Conservation (phyloP, 1,140 invertebrate species). For the Mya arenaria region DNA sequence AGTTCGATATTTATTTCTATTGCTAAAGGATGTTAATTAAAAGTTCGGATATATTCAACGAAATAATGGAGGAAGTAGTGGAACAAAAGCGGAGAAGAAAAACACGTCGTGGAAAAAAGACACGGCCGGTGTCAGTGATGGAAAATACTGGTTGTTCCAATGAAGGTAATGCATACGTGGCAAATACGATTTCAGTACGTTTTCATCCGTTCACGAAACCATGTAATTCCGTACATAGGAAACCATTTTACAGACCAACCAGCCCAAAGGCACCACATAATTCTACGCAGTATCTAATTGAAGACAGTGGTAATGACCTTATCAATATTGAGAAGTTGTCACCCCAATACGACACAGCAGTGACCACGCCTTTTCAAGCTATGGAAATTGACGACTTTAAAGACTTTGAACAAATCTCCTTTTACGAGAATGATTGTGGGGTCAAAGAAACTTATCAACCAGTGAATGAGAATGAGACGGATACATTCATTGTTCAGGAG, state of each 20-base stretch:
- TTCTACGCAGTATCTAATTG: constrained; percentile 50
- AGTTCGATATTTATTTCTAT: not conserved
- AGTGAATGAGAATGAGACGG: constrained; percentile 19
- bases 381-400: not conserved
- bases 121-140: not conserved
- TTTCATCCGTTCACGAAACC: not conserved
- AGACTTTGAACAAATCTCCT: too few species aligned
- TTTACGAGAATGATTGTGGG: not conserved
- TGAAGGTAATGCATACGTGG: not conserved
- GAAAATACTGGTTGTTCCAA: too few species aligned
- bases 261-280: constrained; percentile 54
- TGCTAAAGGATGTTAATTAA: not conserved
- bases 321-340: too few species aligned
- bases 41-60: constrained; percentile 26
- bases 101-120: constrained; percentile 50
- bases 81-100: constrained; percentile 2
- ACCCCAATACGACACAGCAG: not conserved
- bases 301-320: constrained; percentile 25
- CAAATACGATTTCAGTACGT: not conserved
- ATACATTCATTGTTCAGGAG: constrained; percentile 32
- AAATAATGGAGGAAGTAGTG: constrained; percentile 33
- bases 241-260: constrained; percentile 9
- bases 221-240: not conserved
- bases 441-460: constrained; percentile 14
- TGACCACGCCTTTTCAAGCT: constrained; percentile 13